phyloP scores from a whole-genome alignment of 1,140 invertebrate genomes.

The Medauroidea extradentata region DNA sequence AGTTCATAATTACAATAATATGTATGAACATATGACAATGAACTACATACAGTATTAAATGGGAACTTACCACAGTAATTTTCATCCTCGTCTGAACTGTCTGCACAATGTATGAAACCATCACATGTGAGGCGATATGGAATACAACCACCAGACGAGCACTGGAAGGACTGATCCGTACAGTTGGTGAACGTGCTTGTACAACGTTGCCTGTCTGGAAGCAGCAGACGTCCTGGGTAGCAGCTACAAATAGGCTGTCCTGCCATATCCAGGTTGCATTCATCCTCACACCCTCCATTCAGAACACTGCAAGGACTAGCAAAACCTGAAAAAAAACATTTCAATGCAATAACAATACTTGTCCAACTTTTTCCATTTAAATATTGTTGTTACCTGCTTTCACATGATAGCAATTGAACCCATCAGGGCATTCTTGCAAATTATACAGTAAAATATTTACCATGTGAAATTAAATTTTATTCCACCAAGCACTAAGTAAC shows the following conservation, averaged over 20 bases:
- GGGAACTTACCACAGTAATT: slow-evolving; percentile 24
- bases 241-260: slow-evolving; percentile 61
- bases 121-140: slow-evolving; percentile 74
- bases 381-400: too few species aligned
- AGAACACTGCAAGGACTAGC: slow-evolving; percentile 61
- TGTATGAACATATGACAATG: too few species aligned
- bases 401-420: too few species aligned
- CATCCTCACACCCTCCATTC: slow-evolving; percentile 73
- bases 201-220: slow-evolving; percentile 55
- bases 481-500: too few species aligned
- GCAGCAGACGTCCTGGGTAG: slow-evolving; percentile 45
- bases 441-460: too few species aligned
- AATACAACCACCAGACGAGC: slow-evolving; percentile 64
- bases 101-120: slow-evolving; percentile 63
- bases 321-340: slow-evolving; percentile 37
- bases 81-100: slow-evolving; percentile 66
- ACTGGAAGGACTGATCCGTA: slow-evolving; percentile 47
- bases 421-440: too few species aligned
- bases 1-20: background rate
- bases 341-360: background rate
- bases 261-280: slow-evolving; percentile 53
- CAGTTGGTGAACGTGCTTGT: slow-evolving; percentile 38
- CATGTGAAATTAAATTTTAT: too few species aligned
- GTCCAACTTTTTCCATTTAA: too few species aligned
- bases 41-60: too few species aligned